Evolutionary conservation across 2,888 invertebrate genomes (phyloP).

Genomic region (Caenorhabditis sp.): DNA sequence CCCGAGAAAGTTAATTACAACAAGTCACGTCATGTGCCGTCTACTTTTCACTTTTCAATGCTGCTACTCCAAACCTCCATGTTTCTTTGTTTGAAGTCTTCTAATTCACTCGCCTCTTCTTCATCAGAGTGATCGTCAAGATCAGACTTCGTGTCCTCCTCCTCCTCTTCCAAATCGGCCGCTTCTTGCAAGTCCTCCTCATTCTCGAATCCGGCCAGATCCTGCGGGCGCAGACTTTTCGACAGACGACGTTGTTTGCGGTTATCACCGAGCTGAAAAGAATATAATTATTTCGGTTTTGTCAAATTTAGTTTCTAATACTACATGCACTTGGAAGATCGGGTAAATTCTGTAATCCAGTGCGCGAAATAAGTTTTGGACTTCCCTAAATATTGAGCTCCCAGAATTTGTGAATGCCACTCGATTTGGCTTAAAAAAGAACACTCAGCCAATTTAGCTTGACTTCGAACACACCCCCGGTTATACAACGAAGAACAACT

Average conservation of each 20-base stretch:
- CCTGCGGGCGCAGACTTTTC: constrained; percentile 72
- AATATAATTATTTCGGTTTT: background rate
- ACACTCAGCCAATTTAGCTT: too few relatives aligned
- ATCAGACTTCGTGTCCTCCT: constrained; percentile 61
- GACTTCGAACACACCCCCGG: too few relatives aligned
- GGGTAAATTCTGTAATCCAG: background rate
- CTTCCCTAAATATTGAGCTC: too few relatives aligned
- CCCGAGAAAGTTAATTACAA: constrained; percentile 46
- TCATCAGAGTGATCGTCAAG: constrained; percentile 83
- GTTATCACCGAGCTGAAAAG: constrained; percentile 60
- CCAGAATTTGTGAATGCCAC: too few relatives aligned
- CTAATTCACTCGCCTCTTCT: constrained; percentile 42
- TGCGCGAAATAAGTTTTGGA: too few relatives aligned
- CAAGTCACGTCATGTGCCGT: constrained; percentile 39
- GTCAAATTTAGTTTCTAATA: background rate
- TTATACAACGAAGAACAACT: too few relatives aligned
- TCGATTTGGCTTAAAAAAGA: too few relatives aligned
- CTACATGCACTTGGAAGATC: constrained; percentile 25
- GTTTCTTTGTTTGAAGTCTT: constrained; percentile 8
- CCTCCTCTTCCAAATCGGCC: constrained; percentile 59
- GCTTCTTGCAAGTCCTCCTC: constrained; percentile 72
- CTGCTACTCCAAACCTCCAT: background rate
- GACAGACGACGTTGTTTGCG: constrained; percentile 71
- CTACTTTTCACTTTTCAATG: background rate
- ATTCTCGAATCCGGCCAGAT: constrained; percentile 75